Percentiles rank a stretch among this genome's conserved stretches.
Evolutionary conservation across 1,140 invertebrate species (phyloP).

Genomic region (Nymphalis io): DNA sequence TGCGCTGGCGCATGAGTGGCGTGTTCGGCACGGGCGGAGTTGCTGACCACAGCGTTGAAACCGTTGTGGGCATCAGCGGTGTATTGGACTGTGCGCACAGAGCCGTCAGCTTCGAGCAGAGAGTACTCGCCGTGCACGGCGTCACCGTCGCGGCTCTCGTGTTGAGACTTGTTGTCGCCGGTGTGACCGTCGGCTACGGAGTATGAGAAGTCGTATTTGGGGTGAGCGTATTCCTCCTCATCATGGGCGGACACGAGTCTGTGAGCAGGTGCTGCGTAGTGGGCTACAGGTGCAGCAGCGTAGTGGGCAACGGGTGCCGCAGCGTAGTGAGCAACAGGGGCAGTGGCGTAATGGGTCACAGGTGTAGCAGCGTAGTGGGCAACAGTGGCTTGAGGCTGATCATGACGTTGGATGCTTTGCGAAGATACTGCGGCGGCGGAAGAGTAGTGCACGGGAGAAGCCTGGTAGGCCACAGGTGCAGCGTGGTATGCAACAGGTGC

Average conservation of each 20-base stretch:
- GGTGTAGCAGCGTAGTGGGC: constrained; percentile 54
- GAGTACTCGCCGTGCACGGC: constrained; percentile 81
- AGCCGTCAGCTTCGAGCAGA: constrained; percentile 80
- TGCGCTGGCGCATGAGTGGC: constrained; percentile 45
- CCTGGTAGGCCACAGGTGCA: constrained; percentile 28
- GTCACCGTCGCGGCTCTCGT: constrained; percentile 79
- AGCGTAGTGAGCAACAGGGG: constrained; percentile 53
- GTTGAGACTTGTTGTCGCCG: constrained; percentile 51
- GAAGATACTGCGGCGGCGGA: constrained; percentile 43
- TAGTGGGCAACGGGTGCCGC: constrained; percentile 39
- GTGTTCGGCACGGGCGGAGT: constrained; percentile 70
- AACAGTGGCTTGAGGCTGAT: constrained; percentile 29
- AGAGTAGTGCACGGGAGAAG: constrained; percentile 29
- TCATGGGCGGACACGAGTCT: too few species aligned
- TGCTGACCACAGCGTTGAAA: constrained; percentile 51
- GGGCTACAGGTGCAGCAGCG: constrained; percentile 25
- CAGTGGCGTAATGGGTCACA: constrained; percentile 49
- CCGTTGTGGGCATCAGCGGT: constrained; percentile 25
- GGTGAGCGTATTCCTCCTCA: constrained; percentile 41
- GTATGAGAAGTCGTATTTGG: constrained; percentile 78
- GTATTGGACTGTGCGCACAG: constrained; percentile 74
- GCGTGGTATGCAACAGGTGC: background rate
- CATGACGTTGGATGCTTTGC: constrained; percentile 46
- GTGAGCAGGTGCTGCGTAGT: constrained; percentile 22
- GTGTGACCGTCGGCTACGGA: constrained; percentile 58